These are phyloP conservation scores for Gallinago solitaria DNA, from an alignment of 2,797 vertebrate species.

Conservation along the genomic window DNA sequence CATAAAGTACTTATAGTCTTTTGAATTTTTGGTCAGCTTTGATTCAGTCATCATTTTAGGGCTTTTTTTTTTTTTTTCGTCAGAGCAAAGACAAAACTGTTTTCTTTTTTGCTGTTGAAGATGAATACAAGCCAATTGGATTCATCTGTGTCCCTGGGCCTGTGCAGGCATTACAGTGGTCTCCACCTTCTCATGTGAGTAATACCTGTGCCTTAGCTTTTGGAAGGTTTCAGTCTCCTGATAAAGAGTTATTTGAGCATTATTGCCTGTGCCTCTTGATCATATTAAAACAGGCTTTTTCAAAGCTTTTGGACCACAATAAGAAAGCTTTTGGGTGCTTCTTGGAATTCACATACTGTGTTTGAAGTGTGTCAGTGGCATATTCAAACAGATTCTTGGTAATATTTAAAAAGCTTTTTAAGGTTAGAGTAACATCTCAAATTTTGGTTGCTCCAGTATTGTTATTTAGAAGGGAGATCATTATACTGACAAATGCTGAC, in stretches of 20 bases:
- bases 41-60: not conserved
- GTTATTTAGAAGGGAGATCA: not conserved
- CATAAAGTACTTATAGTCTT: not conserved
- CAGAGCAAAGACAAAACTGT: conserved; percentile 92
- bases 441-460: not conserved
- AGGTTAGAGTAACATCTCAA: not conserved
- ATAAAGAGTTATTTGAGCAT: not conserved
- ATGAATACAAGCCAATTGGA: conserved; percentile 85
- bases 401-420: not conserved
- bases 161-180: conserved; percentile 88
- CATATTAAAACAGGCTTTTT: not conserved
- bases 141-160: conserved; percentile 90
- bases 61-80: not conserved
- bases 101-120: conserved; percentile 89
- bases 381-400: not conserved
- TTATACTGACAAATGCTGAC: not conserved
- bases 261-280: not conserved
- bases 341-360: not conserved
- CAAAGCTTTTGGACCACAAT: not conserved
- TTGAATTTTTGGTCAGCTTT: not conserved
- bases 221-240: not conserved
- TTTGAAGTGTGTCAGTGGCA: not conserved
- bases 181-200: conserved; percentile 86
- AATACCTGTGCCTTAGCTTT: not conserved
- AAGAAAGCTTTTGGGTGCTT: not conserved